Base-by-base conservation (phyloP, 92 coral and sea anemone genomes). In the Galaxea fascicularis region DNA sequence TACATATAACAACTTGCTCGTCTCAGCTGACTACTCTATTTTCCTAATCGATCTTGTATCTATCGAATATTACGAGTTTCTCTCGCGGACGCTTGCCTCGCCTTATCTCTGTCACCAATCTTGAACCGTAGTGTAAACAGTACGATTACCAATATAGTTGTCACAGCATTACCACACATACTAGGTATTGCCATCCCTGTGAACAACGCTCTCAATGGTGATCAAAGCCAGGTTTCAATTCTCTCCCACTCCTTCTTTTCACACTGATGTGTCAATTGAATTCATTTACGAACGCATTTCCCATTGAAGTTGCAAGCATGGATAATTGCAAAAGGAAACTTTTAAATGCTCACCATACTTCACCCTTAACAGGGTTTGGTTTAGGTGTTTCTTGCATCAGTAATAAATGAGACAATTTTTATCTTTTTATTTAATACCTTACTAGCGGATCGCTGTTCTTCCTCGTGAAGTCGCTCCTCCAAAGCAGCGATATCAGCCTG, bases 391-490 rank as follows among this genome's bases (percentile, higher is more conserved):
- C 41, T 35, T 2, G 41, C n/a, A n/a, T 35, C 41, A 35, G 41
- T 9, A 49, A 49, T 49, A 5, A 28, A 35, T 65, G 18, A 11
- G 4, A 10, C 10, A 5, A 6, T 15, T 56, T 7, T 22, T 18
- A 59, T 18, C 8, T 20, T 4, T 20, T 59, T 21, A 20, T 0
- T 60, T 5, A 26, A 60, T 22, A 96, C 99, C 99, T 96, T 94
- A 65, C 89, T 90, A 30, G 88, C 49, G 53, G 95, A 91, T 76
- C 95, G 69, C 46, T 96, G 97, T 82, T 94, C 98, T 10, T 94
- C 98, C 5, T 92, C 98, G 47, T 94, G 98, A 71, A 96, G 89
- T 29, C 99, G 86, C 58, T 96, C 99, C 73, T 96, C 98, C 86
- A 96, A 84, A 24, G 98, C 95, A 53, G 93, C 99, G 53, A 94